phyloP scores from a whole-genome alignment of 2,797 vertebrate genomes.

The Adrianichthys oophorus region DNA sequence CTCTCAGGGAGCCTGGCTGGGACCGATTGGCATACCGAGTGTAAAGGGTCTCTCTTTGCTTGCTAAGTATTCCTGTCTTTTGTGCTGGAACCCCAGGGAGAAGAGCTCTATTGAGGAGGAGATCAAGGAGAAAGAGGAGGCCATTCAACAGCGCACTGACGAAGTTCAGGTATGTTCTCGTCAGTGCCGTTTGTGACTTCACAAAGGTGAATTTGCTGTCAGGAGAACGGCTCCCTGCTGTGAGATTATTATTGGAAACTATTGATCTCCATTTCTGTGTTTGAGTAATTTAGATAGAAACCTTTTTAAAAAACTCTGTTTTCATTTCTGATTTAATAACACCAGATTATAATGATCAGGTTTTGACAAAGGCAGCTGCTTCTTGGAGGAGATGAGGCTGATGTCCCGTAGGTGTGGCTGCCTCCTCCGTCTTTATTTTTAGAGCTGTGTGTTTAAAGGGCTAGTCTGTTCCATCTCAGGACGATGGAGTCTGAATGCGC shows the following conservation, averaged over 20 bases:
- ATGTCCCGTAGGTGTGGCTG: conserved; percentile 42
- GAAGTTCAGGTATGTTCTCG: conserved; percentile 89
- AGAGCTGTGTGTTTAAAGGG: conserved; percentile 46
- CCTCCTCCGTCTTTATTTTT: conserved; percentile 64
- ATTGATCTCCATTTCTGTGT: too few species aligned
- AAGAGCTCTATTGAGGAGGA: conserved; percentile 94
- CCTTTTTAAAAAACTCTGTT: not conserved
- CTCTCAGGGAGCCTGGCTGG: conserved; percentile 46
- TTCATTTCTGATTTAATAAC: not conserved
- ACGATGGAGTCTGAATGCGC: conserved; percentile 6
- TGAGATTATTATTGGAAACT: too few species aligned
- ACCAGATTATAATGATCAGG: not conserved
- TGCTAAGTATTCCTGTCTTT: conserved; percentile 89
- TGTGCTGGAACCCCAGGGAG: conserved; percentile 96
- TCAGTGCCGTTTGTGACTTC: conserved; percentile 6
- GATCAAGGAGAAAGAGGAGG: conserved; percentile 94
- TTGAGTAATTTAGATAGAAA: too few species aligned
- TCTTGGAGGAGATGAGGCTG: conserved; percentile 26
- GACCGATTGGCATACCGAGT: conserved; percentile 77
- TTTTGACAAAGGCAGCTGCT: conserved; percentile 20
- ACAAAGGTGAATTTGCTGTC: too few species aligned
- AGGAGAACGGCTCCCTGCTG: too few species aligned
- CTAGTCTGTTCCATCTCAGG: conserved; percentile 22
- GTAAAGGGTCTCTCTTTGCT: conserved; percentile 83
- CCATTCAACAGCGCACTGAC: conserved; percentile 86